These are phyloP conservation scores for Tragelaphus oryx DNA, from an alignment of 2,797 vertebrate genomes.

Conservation along the genomic window DNA sequence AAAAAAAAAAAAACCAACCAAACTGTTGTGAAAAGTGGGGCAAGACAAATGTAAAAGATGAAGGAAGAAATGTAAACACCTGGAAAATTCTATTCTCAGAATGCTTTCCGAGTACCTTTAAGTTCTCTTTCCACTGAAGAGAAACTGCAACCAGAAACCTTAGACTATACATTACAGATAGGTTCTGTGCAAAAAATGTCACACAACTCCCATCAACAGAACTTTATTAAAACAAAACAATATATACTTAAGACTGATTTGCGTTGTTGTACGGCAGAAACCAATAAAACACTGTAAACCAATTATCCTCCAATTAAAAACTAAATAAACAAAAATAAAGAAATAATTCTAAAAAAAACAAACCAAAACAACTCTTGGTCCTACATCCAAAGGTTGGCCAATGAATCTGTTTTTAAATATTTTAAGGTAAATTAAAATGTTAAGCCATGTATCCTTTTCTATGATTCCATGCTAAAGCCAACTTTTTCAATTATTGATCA, in stretches of 20 bases:
- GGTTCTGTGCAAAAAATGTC: background rate
- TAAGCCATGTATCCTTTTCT: background rate
- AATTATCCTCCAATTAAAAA: background rate
- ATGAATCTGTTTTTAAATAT: background rate
- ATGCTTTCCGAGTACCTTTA: background rate
- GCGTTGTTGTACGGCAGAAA: background rate
- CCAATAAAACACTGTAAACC: background rate
- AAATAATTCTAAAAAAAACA: background rate
- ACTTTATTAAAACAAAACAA: background rate
- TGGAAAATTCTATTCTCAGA: background rate
- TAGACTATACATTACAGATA: background rate
- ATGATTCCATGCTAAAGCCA: background rate
- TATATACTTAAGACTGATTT: background rate
- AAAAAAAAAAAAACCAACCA: fast-evolving
- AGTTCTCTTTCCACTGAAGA: background rate
- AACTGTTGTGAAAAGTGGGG: background rate
- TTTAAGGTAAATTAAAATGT: constrained; percentile 26
- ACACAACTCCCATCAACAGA: background rate
- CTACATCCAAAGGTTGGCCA: background rate
- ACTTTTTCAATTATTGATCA: background rate
- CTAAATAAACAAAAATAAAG: background rate
- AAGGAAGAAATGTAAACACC: background rate
- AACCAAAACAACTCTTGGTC: background rate
- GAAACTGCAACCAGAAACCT: background rate
- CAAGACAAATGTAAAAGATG: background rate